phyloP scores from a whole-genome alignment of 2,797 vertebrate genomes.

The Acipenser oxyrinchus region DNA sequence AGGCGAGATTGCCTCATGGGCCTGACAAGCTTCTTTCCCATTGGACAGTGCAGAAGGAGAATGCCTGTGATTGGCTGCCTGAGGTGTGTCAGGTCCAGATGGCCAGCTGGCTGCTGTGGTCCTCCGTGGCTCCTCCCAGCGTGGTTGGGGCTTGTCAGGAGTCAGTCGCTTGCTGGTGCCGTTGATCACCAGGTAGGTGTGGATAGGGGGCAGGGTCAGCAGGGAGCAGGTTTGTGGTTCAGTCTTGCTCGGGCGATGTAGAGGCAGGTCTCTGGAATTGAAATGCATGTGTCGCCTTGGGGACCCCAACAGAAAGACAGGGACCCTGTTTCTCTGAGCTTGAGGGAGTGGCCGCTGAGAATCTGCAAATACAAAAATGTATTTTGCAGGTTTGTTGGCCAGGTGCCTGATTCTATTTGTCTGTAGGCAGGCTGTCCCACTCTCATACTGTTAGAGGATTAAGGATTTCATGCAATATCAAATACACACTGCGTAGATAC shows the following conservation, averaged over 20 bases:
- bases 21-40: neutral
- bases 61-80: conserved; percentile 33
- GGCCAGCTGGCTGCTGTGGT: neutral
- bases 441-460: too few species aligned
- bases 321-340: neutral
- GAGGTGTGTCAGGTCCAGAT: neutral
- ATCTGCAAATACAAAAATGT: neutral
- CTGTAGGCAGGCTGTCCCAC: too few species aligned
- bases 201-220: conserved; percentile 41
- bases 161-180: conserved; percentile 30
- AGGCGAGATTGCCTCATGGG: neutral
- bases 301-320: conserved; percentile 2
- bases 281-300: conserved; percentile 19
- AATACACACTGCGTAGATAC: too few species aligned
- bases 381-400: too few species aligned
- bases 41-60: neutral
- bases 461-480: too few species aligned
- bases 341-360: neutral
- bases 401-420: too few species aligned
- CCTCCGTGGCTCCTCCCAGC: conserved; percentile 23
- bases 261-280: conserved; percentile 22
- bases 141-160: conserved; percentile 33
- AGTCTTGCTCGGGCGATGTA: neutral
- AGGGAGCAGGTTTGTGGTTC: neutral
- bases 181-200: neutral